Percentiles rank a stretch among this genome's conserved stretches.
These are phyloP conservation scores for Idaea dimidiata DNA, from an alignment of 2,888 invertebrate species.

Conservation along the genomic window DNA sequence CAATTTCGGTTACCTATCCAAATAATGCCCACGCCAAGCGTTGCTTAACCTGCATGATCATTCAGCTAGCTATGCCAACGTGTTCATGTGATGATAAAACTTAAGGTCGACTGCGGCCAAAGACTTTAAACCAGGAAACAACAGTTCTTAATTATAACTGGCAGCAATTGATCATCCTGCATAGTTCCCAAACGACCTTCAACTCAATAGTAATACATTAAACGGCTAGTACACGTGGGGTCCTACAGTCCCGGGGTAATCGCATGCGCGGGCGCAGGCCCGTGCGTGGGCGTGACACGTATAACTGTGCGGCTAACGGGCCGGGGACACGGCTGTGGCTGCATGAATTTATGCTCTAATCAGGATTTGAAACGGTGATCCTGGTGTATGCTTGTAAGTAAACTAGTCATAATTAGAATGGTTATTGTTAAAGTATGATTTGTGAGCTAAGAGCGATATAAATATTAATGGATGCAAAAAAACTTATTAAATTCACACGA, in stretches of 20 bases:
- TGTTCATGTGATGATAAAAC: no score
- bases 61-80: no score
- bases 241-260: constrained; percentile 48
- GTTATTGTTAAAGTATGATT: no score
- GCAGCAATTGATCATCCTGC: not conserved
- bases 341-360: constrained; percentile 30
- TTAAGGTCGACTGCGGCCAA: no score
- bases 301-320: constrained; percentile 36
- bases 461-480: no score
- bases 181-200: constrained; percentile 27
- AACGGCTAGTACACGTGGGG: constrained; percentile 34
- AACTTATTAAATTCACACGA: no score
- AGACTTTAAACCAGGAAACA: not conserved
- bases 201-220: constrained; percentile 32
- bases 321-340: constrained; percentile 28
- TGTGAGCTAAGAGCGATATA: no score
- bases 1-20: no score
- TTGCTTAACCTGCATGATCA: no score
- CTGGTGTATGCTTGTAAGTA: constrained; percentile 26
- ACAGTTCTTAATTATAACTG: not conserved
- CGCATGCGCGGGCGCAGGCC: constrained; percentile 33
- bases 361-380: constrained; percentile 32
- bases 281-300: constrained; percentile 42
- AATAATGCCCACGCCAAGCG: no score
- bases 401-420: not conserved